Conservation (phyloP, 2,888 invertebrate genomes). For the Tetheella fluctuosa region DNA sequence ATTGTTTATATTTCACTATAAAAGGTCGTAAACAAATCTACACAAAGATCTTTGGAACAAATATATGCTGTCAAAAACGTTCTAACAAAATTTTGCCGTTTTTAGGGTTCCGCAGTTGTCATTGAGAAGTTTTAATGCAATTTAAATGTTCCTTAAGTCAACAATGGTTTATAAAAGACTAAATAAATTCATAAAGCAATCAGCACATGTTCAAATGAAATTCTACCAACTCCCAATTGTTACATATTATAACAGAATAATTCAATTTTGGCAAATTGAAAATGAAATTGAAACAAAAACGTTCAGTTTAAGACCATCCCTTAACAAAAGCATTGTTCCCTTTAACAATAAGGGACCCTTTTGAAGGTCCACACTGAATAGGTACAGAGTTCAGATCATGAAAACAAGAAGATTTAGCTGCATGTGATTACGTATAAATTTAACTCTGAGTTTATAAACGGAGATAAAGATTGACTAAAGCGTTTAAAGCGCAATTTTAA, state of each 20-base stretch:
- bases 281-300: constrained; percentile 44
- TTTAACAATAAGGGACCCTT: constrained; percentile 25
- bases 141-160: not conserved
- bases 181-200: not conserved
- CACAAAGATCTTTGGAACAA: too few relatives aligned
- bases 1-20: too few relatives aligned
- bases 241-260: not conserved
- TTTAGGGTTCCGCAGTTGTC: too few relatives aligned
- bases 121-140: too few relatives aligned
- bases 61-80: too few relatives aligned
- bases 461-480: too few relatives aligned
- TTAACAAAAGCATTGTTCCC: constrained; percentile 36
- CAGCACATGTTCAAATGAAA: not conserved
- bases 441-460: too few relatives aligned
- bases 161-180: not conserved
- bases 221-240: constrained; percentile 4
- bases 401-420: not conserved
- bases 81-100: too few relatives aligned
- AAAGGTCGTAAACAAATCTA: too few relatives aligned
- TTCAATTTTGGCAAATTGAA: constrained; percentile 24
- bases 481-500: too few relatives aligned
- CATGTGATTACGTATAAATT: not conserved
- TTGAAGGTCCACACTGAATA: constrained; percentile 10
- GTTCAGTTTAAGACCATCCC: constrained; percentile 32
- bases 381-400: not conserved